Conservation (phyloP, 2,888 invertebrate genomes). For the Himalopsyche kuldschensis region DNA sequence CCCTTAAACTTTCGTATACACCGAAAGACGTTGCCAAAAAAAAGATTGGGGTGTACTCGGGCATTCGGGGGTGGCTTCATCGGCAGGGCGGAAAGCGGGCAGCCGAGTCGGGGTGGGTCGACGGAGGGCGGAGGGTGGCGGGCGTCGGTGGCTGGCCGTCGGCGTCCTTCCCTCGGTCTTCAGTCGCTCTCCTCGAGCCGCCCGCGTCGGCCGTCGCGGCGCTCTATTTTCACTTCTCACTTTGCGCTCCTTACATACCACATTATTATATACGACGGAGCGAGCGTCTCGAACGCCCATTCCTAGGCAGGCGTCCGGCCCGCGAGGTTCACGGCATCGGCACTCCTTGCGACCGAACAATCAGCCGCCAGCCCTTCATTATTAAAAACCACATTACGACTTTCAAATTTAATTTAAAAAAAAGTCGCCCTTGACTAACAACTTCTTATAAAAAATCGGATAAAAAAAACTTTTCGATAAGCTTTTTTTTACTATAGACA, state of each 20-base stretch:
- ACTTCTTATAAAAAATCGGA: background rate
- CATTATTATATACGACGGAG: conserved; percentile 28
- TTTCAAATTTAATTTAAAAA: background rate
- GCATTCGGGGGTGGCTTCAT: background rate
- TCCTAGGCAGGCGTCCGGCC: conserved; percentile 35
- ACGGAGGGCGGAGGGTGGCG: conserved; percentile 8
- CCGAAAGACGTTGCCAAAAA: conserved; percentile 7
- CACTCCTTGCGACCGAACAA: background rate
- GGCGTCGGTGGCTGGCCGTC: conserved; percentile 16
- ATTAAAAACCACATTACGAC: background rate
- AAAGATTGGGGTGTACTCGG: conserved; percentile 4
- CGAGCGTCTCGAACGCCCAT: conserved; percentile 30
- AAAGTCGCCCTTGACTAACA: background rate
- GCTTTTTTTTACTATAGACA: background rate
- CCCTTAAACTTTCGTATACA: background rate
- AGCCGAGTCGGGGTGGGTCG: conserved; percentile 15
- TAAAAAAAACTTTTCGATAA: background rate
- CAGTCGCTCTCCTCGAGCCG: conserved; percentile 34
- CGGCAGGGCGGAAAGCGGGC: conserved; percentile 12
- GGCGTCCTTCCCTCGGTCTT: conserved; percentile 30
- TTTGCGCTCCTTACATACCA: background rate
- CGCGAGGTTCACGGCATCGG: conserved; percentile 21
- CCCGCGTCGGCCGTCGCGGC: conserved; percentile 32
- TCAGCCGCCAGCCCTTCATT: background rate
- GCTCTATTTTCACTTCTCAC: conserved; percentile 21